Percentiles rank a stretch among this genome's conserved stretches.
Evolutionary conservation across 1,140 invertebrate species (phyloP).

Genomic region (Trichonephila clavata): DNA sequence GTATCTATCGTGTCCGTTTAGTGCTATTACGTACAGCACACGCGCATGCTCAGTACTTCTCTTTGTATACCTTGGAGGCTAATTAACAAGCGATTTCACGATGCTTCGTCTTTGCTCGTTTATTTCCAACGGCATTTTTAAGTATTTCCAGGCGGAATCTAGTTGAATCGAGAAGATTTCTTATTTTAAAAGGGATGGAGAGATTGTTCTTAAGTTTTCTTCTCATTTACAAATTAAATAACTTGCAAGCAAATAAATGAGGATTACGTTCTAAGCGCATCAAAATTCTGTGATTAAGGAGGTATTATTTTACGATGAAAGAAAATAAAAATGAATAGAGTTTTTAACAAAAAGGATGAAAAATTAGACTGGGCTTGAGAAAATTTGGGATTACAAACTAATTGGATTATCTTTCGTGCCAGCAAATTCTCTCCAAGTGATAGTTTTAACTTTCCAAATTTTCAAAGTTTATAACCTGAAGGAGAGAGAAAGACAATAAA

Average conservation of each 20-base stretch:
- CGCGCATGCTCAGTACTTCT: not conserved
- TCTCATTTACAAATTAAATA: not conserved
- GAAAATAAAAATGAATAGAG: not conserved
- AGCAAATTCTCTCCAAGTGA: not conserved
- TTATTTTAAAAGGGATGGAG: not conserved
- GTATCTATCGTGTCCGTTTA: not conserved
- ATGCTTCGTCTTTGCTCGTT: not conserved
- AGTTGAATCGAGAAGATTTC: too few relatives aligned
- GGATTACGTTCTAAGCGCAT: not conserved
- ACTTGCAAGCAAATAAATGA: not conserved
- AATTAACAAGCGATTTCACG: not conserved
- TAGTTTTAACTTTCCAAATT: not conserved
- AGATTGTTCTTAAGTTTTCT: not conserved
- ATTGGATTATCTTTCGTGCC: not conserved
- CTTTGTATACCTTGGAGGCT: slow-evolving; percentile 18
- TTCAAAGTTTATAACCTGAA: not conserved
- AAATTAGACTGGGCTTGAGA: not conserved
- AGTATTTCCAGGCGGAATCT: not conserved
- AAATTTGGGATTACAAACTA: not conserved
- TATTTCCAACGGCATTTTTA: not conserved
- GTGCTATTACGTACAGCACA: not conserved
- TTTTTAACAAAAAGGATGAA: not conserved
- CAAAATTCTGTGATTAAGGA: not conserved
- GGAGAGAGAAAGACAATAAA: too few relatives aligned
- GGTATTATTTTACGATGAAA: not conserved